A percentile compares a stretch with the other conserved stretches of the same genome.
Evolutionary conservation across 2,888 invertebrate genomes (phyloP).

Genomic region (Graphium colonna): DNA sequence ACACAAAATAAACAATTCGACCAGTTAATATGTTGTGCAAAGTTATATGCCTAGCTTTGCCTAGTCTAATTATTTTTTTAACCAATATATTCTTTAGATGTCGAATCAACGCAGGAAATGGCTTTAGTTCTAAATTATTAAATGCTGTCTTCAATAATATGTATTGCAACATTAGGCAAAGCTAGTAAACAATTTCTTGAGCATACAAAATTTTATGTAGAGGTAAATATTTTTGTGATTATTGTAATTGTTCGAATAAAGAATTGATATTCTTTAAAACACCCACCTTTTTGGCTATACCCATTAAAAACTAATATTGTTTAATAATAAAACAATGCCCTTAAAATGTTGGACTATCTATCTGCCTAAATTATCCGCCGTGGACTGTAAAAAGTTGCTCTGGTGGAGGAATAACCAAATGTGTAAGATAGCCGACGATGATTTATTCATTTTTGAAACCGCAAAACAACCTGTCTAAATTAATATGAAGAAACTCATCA

Average conservation of each 20-base stretch:
- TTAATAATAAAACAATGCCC: not conserved
- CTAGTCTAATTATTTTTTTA: too few species aligned
- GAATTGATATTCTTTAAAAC: too few species aligned
- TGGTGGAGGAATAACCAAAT: not conserved
- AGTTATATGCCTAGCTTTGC: too few species aligned
- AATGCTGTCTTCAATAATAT: too few species aligned
- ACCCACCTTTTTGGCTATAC: too few species aligned
- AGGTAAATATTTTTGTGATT: not conserved
- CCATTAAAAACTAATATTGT: not conserved
- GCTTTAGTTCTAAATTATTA: too few species aligned
- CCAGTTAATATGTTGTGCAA: too few species aligned
- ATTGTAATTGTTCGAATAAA: not conserved
- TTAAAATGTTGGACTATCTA: not conserved
- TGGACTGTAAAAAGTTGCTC: constrained; percentile 5
- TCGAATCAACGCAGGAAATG: too few species aligned
- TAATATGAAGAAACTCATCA: not conserved
- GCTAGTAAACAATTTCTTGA: not conserved
- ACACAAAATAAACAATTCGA: too few species aligned
- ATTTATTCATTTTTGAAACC: not conserved
- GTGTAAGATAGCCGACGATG: not conserved
- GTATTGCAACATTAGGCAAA: not conserved
- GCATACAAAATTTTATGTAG: not conserved
- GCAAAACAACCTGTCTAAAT: not conserved
- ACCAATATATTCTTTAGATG: too few species aligned
- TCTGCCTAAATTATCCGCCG: not conserved